phyloP scores from a whole-genome alignment of 2,113 vertebrate genomes.

The Felis chaus region DNA sequence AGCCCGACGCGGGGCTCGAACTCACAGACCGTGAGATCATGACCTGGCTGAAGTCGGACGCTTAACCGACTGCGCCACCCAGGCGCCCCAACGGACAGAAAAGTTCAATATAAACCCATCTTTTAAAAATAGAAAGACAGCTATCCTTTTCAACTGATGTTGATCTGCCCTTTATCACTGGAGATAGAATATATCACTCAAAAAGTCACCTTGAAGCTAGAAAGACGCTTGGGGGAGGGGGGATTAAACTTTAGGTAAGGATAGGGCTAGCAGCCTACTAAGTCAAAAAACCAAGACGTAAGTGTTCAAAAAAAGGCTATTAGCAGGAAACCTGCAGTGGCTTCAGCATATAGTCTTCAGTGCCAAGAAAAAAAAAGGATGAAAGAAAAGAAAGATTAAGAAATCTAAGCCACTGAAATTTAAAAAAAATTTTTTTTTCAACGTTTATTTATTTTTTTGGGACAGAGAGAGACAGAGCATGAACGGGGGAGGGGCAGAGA shows the following conservation, averaged over 20 bases:
- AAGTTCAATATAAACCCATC: slow-evolving; percentile 26
- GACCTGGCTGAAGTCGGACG: too few species aligned
- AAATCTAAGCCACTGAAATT: slow-evolving; percentile 48
- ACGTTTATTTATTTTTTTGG: too few species aligned
- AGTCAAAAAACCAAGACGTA: not conserved
- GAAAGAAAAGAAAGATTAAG: not conserved
- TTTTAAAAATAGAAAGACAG: slow-evolving; percentile 56
- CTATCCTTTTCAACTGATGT: slow-evolving; percentile 22
- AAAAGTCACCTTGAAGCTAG: slow-evolving; percentile 49
- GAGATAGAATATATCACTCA: not conserved
- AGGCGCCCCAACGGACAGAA: too few species aligned
- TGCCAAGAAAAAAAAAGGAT: not conserved
- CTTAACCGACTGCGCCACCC: too few species aligned
- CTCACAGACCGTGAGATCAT: too few species aligned
- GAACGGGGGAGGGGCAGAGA: too few species aligned
- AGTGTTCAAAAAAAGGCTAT: not conserved
- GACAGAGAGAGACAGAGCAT: too few species aligned
- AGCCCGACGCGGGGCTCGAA: too few species aligned
- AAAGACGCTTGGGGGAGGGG: not conserved
- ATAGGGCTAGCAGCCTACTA: not conserved
- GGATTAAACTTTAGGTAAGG: not conserved
- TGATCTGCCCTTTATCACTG: slow-evolving; percentile 28
- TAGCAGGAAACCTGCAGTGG: not conserved
- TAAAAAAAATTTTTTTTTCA: not conserved
- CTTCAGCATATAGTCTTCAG: slow-evolving; percentile 11